Percentiles rank a stretch among this genome's conserved stretches.
phyloP scores from a whole-genome alignment of 2,113 vertebrate genomes.

The Mustelus asterias region DNA sequence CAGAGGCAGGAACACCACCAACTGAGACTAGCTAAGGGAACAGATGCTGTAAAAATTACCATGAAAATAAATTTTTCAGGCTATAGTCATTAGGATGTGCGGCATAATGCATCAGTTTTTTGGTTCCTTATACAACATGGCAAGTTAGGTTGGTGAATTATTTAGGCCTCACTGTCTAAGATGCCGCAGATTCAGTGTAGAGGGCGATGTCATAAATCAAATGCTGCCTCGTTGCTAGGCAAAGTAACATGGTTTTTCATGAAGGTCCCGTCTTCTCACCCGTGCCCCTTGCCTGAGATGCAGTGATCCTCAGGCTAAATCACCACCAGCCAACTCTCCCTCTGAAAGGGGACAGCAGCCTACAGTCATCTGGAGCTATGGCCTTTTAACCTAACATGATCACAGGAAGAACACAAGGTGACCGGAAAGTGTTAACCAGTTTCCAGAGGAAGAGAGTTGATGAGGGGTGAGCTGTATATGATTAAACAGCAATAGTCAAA shows the following conservation, averaged over 20 bases:
- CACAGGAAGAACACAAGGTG: background rate
- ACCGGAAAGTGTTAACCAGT: background rate
- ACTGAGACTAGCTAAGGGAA: background rate
- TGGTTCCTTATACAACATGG: background rate
- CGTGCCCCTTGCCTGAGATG: too few relatives aligned
- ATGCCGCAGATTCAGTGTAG: too few relatives aligned
- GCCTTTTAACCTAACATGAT: too few relatives aligned
- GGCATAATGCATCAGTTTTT: background rate
- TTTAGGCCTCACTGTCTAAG: background rate
- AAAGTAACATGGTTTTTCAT: too few relatives aligned
- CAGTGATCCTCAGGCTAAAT: too few relatives aligned
- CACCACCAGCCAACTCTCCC: too few relatives aligned
- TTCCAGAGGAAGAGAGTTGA: background rate
- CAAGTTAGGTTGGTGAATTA: background rate
- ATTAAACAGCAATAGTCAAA: background rate
- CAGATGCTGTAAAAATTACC: background rate
- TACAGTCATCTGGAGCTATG: too few relatives aligned
- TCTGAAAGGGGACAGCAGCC: too few relatives aligned
- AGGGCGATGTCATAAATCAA: background rate
- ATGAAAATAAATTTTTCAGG: background rate
- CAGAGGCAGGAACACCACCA: background rate
- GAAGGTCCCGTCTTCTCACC: too few relatives aligned
- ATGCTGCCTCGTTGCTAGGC: background rate
- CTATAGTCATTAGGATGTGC: background rate
- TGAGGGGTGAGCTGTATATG: background rate